These are phyloP conservation scores for Helarctos malayanus DNA, from an alignment of 2,797 vertebrate genomes.

Conservation along the genomic window DNA sequence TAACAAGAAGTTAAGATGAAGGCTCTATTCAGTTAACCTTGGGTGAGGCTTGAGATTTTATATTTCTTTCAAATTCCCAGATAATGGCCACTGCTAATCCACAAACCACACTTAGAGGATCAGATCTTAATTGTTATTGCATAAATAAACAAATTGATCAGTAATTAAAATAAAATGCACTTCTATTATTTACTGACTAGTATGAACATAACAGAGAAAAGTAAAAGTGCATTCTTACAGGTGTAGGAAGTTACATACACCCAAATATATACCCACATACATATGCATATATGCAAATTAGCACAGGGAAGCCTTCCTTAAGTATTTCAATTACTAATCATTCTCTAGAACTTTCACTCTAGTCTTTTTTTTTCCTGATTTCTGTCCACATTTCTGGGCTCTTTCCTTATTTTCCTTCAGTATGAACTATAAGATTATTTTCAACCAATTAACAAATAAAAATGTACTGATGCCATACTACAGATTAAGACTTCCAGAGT, in stretches of 20 bases:
- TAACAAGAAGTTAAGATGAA: not conserved
- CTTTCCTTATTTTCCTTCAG: not conserved
- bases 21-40: not conserved
- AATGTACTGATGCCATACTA: not conserved
- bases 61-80: not conserved
- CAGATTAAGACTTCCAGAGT: not conserved
- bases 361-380: not conserved
- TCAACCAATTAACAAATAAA: not conserved
- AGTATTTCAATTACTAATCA: slow-evolving; percentile 30
- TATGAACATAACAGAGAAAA: not conserved
- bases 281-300: not conserved
- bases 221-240: not conserved
- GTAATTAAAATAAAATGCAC: not conserved
- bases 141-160: not conserved
- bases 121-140: not conserved
- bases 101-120: not conserved
- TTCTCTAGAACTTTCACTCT: not conserved
- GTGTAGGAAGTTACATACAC: not conserved
- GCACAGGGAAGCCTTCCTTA: not conserved
- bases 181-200: not conserved
- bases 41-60: not conserved
- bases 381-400: not conserved
- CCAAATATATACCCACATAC: not conserved
- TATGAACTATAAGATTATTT: slow-evolving; percentile 25
- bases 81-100: not conserved